phyloP scores from a whole-genome alignment of 1,140 invertebrate species.

The Sitodiplosis mosellana region DNA sequence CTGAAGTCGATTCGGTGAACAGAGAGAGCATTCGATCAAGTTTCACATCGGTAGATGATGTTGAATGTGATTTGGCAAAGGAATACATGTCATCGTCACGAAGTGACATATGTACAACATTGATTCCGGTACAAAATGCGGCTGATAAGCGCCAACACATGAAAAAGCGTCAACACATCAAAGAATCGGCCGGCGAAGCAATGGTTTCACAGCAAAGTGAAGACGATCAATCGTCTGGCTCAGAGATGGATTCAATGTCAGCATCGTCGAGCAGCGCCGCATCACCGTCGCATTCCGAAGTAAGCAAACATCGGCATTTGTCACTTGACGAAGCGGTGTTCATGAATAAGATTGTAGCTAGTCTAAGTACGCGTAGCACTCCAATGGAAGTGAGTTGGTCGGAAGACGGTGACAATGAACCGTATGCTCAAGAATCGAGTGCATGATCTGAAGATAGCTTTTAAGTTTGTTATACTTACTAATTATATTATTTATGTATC shows the following conservation, averaged over 20 bases:
- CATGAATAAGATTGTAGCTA: constrained; percentile 9
- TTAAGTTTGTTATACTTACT: constrained; percentile 1
- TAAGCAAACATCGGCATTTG: constrained; percentile 5
- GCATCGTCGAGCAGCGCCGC: constrained; percentile 10
- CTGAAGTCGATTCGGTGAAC: too few relatives aligned
- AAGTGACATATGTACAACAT: constrained; percentile 1
- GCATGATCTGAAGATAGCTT: constrained; percentile 9
- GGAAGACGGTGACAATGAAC: constrained; percentile 19
- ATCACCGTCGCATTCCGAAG: constrained; percentile 10
- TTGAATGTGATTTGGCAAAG: too few relatives aligned
- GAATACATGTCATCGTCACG: background rate
- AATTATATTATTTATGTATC: background rate
- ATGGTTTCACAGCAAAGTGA: constrained; percentile 35
- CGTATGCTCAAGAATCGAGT: constrained; percentile 5
- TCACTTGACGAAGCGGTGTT: constrained; percentile 20
- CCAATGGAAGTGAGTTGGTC: constrained; percentile 30
- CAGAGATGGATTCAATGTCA: constrained; percentile 16
- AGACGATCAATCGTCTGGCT: constrained; percentile 30
- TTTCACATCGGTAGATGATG: too few relatives aligned
- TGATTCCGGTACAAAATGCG: constrained; percentile 1
- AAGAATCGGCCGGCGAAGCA: constrained; percentile 44
- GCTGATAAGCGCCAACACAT: too few relatives aligned
- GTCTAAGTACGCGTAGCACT: constrained; percentile 16
- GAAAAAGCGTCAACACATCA: constrained; percentile 30
- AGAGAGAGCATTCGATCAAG: too few relatives aligned